Percentiles rank a stretch among this genome's conserved stretches.
Evolutionary conservation across 2,888 invertebrate genomes (phyloP).

Genomic region (Platycheirus albimanus): DNA sequence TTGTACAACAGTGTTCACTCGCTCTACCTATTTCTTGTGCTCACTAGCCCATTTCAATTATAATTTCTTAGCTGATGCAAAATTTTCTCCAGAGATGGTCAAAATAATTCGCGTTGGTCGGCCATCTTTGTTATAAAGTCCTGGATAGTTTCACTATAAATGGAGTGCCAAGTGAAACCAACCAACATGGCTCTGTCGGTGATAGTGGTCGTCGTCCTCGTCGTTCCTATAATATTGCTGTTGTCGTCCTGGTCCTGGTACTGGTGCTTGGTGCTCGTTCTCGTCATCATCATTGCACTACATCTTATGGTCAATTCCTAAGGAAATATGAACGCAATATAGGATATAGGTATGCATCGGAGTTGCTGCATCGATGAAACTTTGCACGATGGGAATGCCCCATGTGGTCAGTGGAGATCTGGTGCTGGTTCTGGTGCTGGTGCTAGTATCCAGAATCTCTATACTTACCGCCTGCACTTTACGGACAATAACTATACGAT

Average conservation of each 20-base stretch:
- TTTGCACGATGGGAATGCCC: constrained; percentile 58
- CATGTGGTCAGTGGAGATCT: constrained; percentile 58
- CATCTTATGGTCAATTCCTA: constrained; percentile 68
- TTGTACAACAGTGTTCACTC: too few species aligned
- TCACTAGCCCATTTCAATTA: constrained; percentile 70
- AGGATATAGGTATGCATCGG: constrained; percentile 49
- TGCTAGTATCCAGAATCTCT: constrained; percentile 49
- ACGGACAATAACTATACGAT: constrained; percentile 55
- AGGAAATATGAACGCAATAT: constrained; percentile 68
- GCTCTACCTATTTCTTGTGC: not conserved
- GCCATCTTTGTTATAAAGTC: constrained; percentile 61
- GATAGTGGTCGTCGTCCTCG: constrained; percentile 29
- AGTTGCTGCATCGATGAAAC: constrained; percentile 43
- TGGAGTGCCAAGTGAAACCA: constrained; percentile 54
- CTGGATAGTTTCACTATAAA: constrained; percentile 19
- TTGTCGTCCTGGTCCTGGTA: constrained; percentile 10
- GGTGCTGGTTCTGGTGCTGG: too few species aligned
- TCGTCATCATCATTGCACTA: constrained; percentile 52
- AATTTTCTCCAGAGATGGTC: constrained; percentile 72
- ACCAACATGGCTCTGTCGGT: constrained; percentile 56
- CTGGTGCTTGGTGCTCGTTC: constrained; percentile 42
- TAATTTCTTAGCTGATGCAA: constrained; percentile 74
- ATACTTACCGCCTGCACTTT: constrained; percentile 63
- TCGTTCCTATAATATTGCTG: constrained; percentile 34
- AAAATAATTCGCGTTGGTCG: constrained; percentile 74